phyloP scores from a whole-genome alignment of 2,888 invertebrate genomes.

The Adela reaumurella region DNA sequence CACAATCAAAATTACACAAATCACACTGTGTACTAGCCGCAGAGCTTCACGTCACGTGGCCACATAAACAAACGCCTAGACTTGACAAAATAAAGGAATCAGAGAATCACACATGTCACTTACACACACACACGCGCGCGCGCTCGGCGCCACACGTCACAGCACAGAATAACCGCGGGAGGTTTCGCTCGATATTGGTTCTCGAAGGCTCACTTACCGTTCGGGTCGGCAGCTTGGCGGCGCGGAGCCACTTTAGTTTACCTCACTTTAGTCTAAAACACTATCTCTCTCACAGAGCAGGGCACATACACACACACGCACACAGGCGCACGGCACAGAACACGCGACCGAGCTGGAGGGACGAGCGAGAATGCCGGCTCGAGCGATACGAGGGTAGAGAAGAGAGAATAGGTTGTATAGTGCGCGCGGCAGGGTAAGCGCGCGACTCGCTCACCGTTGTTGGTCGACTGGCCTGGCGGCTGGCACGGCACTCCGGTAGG shows the following conservation, averaged over 20 bases:
- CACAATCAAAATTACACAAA: too few relatives aligned
- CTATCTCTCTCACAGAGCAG: neutral
- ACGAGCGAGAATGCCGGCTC: constrained; percentile 10
- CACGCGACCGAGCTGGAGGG: neutral
- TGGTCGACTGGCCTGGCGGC: constrained; percentile 31
- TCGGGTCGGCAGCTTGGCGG: neutral
- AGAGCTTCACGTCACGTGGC: neutral
- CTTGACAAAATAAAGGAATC: neutral
- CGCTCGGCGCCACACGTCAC: too few relatives aligned
- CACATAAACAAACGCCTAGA: neutral
- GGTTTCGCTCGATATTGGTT: neutral
- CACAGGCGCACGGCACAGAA: constrained; percentile 17
- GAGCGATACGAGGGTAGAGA: neutral
- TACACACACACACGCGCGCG: neutral
- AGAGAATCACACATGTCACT: neutral
- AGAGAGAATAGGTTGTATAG: neutral
- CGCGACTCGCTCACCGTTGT: constrained; percentile 54
- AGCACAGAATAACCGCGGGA: neutral
- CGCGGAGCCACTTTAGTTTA: neutral
- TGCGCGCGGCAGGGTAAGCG: constrained; percentile 25
- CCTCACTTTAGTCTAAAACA: neutral
- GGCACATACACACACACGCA: constrained; percentile 20
- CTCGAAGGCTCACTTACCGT: neutral
- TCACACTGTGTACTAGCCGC: too few relatives aligned
- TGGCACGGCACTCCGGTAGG: constrained; percentile 40